A percentile compares a stretch with the other conserved stretches of the same genome.
phyloP scores from a whole-genome alignment of 2,888 invertebrate species.

The Pandemis corylana region DNA sequence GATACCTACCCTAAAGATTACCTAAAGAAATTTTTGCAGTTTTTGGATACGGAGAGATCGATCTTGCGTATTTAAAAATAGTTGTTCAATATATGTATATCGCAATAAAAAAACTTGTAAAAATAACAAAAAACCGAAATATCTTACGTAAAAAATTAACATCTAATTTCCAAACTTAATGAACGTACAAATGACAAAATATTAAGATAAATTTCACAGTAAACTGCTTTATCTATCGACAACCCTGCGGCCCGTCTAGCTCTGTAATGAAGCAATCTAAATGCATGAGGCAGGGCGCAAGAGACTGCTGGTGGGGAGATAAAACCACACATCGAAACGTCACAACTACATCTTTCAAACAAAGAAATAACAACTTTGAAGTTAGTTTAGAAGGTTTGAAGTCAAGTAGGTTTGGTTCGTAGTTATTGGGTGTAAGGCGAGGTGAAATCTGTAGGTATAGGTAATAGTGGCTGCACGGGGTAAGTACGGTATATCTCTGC shows the following conservation, averaged over 20 bases:
- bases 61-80: no score
- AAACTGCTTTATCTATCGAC: constrained; percentile 54
- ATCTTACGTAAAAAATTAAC: constrained; percentile 22
- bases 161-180: constrained; percentile 27
- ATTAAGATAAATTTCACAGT: constrained; percentile 39
- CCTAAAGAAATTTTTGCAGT: no score
- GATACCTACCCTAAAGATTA: no score
- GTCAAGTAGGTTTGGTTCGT: constrained; percentile 41
- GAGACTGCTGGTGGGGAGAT: constrained; percentile 78
- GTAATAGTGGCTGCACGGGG: constrained; percentile 81
- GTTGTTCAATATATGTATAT: no score
- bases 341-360: constrained; percentile 49
- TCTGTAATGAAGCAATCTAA: constrained; percentile 86
- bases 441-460: constrained; percentile 73
- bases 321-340: constrained; percentile 51
- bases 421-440: constrained; percentile 42
- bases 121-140: constrained; percentile 16
- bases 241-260: constrained; percentile 81
- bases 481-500: constrained; percentile 82
- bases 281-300: constrained; percentile 86
- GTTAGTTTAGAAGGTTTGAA: background rate
- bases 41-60: no score
- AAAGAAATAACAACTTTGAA: constrained; percentile 49
- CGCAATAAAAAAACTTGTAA: background rate
- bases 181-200: constrained; percentile 36